Conservation (phyloP, 2,113 vertebrate species). For the Typhlomys cinereus region DNA sequence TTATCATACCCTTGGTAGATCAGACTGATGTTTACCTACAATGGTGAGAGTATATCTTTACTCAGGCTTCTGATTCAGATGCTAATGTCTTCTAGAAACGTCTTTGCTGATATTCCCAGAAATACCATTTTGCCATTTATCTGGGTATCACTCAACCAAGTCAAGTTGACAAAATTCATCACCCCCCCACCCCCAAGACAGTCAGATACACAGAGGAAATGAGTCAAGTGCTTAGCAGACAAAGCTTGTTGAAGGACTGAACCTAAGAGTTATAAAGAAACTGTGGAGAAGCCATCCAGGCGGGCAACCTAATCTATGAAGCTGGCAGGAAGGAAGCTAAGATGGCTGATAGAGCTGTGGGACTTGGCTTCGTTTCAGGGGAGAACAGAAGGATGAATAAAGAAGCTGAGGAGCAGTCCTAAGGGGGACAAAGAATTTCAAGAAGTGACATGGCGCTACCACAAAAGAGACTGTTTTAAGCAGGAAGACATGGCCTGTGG, state of each 20-base stretch:
- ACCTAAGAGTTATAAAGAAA: slow-evolving; percentile 2
- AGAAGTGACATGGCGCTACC: not conserved
- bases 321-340: not conserved
- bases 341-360: not conserved
- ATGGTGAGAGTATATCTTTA: not conserved
- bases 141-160: not conserved
- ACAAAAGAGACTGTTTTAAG: not conserved
- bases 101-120: not conserved
- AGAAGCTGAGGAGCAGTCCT: not conserved
- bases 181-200: not conserved
- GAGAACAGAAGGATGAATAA: not conserved
- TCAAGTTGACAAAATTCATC: not conserved
- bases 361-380: not conserved
- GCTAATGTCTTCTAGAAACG: not conserved
- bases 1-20: not conserved
- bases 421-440: not conserved
- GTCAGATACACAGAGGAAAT: not conserved
- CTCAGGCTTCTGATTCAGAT: not conserved
- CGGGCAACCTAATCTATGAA: not conserved
- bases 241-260: not conserved
- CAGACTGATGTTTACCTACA: not conserved
- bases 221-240: not conserved
- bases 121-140: not conserved
- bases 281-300: not conserved
- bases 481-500: not conserved